Base-by-base conservation (phyloP, 2,797 vertebrate species). In the Acridotheres tristis region DNA sequence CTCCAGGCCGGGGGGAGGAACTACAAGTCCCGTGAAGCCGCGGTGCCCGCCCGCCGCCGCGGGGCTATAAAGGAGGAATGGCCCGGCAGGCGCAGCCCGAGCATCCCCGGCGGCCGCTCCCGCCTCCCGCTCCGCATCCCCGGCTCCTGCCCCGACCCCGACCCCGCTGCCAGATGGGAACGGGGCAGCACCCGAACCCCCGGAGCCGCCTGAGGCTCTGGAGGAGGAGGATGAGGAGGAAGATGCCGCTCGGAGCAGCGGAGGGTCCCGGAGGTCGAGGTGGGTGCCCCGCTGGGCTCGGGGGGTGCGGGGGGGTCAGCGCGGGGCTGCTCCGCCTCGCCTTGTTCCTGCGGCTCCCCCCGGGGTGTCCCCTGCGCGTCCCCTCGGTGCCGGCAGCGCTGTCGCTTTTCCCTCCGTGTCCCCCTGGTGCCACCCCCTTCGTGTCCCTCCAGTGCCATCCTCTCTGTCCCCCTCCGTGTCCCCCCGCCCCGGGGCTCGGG, bases 21-120 rank as follows among this genome's bases (percentile, higher is more conserved):
- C 92, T 80, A 85, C 93, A 96, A 92, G 42, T 93, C 92, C 94
- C 94, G 93, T 62, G 94, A 68, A 93, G 92, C 92, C 59, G 90
- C 85, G 15, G 27, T 85, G 92, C 81, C 93, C 68, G 78, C 91
- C 82, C 92, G 80, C 77, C 63, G 17, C 82, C 38, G 26, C 73
- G 57, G 85, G 79, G 90, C 75, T 89, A 73, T 96, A 96, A 85
- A 95, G 72, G 38, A 54, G 58, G 66, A 88, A 89, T 85, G 94
- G 95, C 90, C 76, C 61, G 30, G 63, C 11, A 1, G 48, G 47
- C 10, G 43, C 86, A 47, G 68, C 74, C 15, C 73, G 40, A 92
- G 94, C 89, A 92, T 95, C 93, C 5, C 23, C 3, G 72, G 25
- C 10, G 1, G 30, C 3, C 3, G 78, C 6, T 51, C 11, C 25